Conservation (phyloP, 2,888 invertebrate genomes). For the Rhorus exstirpatorius region DNA sequence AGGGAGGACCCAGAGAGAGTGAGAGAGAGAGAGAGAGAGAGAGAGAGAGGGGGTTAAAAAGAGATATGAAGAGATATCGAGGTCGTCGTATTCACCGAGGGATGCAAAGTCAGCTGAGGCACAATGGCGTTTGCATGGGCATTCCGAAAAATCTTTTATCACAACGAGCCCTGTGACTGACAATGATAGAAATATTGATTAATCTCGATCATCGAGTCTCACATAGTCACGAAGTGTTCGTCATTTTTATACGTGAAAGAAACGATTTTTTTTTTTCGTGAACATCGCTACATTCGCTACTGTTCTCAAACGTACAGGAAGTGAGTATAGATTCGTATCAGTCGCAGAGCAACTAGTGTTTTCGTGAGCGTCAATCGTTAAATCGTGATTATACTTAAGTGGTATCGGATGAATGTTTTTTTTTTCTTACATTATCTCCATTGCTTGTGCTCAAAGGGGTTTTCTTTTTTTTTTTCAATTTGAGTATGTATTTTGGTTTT, state of each 20-base stretch:
- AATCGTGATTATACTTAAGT: constrained; percentile 33
- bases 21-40: constrained; percentile 12
- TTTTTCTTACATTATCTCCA: not conserved
- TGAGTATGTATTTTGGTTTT: not conserved
- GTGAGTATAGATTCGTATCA: constrained; percentile 71
- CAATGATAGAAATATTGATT: constrained; percentile 7
- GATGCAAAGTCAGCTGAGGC: constrained; percentile 77
- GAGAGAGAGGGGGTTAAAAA: constrained; percentile 15
- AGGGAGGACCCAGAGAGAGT: constrained; percentile 4
- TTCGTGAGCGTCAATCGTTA: constrained; percentile 67
- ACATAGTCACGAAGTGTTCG: not conserved
- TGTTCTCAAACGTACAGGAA: constrained; percentile 41
- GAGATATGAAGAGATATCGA: constrained; percentile 23
- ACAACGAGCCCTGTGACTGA: constrained; percentile 54
- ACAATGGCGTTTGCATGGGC: constrained; percentile 76
- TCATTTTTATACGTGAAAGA: constrained; percentile 14
- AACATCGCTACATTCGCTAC: constrained; percentile 44
- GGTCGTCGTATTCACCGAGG: constrained; percentile 62
- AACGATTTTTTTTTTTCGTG: constrained; percentile 13
- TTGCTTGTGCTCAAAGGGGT: not conserved
- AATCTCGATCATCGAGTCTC: constrained; percentile 3
- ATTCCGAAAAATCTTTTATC: constrained; percentile 43
- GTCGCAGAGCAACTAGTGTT: constrained; percentile 78
- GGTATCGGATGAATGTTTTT: not conserved
- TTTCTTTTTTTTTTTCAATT: not conserved